phyloP scores from a whole-genome alignment of 30 jellyfish, hydroid and myxozoan genomes.

The Sanderia malayensis region DNA sequence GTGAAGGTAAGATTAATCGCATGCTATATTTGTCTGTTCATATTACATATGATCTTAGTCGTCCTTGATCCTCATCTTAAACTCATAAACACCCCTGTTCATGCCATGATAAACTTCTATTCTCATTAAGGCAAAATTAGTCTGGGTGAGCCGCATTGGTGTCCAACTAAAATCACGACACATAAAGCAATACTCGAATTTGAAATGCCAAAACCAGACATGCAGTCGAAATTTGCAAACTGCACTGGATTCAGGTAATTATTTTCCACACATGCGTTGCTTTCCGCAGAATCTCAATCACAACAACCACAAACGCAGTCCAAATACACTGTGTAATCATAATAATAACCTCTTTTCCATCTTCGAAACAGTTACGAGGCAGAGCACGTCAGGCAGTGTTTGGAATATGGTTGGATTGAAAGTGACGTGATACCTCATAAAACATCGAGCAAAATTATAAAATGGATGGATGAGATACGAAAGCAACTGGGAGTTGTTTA shows the following conservation, averaged over 20 bases:
- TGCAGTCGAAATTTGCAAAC: conserved; percentile 35
- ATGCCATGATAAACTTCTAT: too few species aligned
- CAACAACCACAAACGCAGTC: too few species aligned
- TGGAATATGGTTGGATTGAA: conserved; percentile 52
- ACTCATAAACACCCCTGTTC: too few species aligned
- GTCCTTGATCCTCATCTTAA: too few species aligned
- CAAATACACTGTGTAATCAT: too few species aligned
- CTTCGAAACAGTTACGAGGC: conserved; percentile 51
- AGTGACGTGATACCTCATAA: conserved; percentile 50
- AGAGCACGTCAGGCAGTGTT: conserved; percentile 61
- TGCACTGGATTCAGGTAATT: conserved; percentile 73
- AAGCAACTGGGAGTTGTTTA: conserved; percentile 52
- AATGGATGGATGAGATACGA: conserved; percentile 60
- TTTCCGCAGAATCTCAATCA: too few species aligned
- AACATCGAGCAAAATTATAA: conserved; percentile 19
- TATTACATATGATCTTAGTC: too few species aligned
- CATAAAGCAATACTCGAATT: conserved; percentile 28
- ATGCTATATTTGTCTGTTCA: too few species aligned
- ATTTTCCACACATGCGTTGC: too few species aligned
- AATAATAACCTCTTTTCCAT: too few species aligned
- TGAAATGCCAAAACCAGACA: conserved; percentile 48
- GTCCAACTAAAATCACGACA: conserved; percentile 55
- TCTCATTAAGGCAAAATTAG: conserved; percentile 55
- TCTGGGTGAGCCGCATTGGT: conserved; percentile 57
- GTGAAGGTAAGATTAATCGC: conserved; percentile 57